Evolutionary conservation across 2,797 vertebrate genomes (phyloP).

Genomic region (Chloroceryle amazona): DNA sequence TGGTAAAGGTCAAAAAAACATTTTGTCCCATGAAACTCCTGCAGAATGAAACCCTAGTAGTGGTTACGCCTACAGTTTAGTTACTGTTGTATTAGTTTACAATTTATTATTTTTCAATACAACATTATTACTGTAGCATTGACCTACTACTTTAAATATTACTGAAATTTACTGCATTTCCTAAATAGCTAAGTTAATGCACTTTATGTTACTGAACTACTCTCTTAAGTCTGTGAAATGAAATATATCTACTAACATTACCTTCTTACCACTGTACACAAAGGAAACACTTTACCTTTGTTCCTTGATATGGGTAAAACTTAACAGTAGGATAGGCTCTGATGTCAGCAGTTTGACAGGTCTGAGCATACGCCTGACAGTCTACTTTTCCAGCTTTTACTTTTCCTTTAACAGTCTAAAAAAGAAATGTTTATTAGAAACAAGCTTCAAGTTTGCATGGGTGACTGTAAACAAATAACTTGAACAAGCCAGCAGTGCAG

Average conservation of each 20-base stretch:
- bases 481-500: neutral
- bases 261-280: neutral
- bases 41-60: neutral
- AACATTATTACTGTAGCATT: neutral
- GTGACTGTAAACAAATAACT: neutral
- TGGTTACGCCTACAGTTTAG: neutral
- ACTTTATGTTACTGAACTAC: neutral
- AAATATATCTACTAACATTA: neutral
- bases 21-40: neutral
- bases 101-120: neutral
- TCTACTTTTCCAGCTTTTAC: constrained; percentile 95
- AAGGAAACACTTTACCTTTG: constrained; percentile 81
- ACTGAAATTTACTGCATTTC: neutral
- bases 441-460: neutral
- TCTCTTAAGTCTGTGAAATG: neutral
- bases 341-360: constrained; percentile 91
- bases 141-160: neutral
- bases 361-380: constrained; percentile 90
- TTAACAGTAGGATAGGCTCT: constrained; percentile 92
- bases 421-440: neutral
- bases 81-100: neutral
- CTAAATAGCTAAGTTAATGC: neutral
- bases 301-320: constrained; percentile 87
- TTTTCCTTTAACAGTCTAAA: constrained; percentile 89
- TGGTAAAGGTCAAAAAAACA: neutral